These are phyloP conservation scores for Platysteira castanea DNA, from an alignment of 2,113 vertebrate genomes.

Conservation along the genomic window DNA sequence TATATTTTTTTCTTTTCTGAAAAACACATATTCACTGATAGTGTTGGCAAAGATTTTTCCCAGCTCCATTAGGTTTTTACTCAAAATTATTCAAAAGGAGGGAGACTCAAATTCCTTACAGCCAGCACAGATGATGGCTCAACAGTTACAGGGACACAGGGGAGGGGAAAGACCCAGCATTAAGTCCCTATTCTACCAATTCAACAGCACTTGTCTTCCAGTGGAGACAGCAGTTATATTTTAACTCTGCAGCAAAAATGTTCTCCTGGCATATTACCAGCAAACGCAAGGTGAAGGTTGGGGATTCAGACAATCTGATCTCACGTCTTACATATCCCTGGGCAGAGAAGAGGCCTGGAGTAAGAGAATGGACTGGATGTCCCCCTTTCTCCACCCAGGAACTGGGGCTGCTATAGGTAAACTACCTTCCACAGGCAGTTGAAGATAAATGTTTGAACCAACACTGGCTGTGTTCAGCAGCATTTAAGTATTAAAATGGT, in stretches of 20 bases:
- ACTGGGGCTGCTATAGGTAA: background rate
- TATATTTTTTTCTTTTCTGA: background rate
- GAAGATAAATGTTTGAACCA: background rate
- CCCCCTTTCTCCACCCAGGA: fast-evolving
- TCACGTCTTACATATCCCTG: no score
- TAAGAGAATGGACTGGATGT: background rate
- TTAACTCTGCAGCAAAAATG: background rate
- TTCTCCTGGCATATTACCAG: background rate
- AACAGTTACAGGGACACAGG: background rate
- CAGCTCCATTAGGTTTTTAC: background rate
- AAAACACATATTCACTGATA: background rate
- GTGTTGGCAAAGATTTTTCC: background rate
- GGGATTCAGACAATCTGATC: background rate
- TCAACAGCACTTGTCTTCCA: background rate
- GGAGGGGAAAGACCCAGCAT: background rate
- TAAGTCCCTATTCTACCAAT: background rate
- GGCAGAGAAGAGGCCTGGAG: background rate
- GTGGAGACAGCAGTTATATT: background rate
- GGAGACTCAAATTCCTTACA: background rate
- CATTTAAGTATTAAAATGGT: background rate
- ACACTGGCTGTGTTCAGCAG: background rate
- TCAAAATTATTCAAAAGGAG: background rate
- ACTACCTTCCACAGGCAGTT: background rate
- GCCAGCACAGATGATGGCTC: background rate
- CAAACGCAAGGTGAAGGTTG: background rate